Evolutionary conservation across 2,113 vertebrate genomes (phyloP).

Genomic region (Cephalopholis sonnerati): DNA sequence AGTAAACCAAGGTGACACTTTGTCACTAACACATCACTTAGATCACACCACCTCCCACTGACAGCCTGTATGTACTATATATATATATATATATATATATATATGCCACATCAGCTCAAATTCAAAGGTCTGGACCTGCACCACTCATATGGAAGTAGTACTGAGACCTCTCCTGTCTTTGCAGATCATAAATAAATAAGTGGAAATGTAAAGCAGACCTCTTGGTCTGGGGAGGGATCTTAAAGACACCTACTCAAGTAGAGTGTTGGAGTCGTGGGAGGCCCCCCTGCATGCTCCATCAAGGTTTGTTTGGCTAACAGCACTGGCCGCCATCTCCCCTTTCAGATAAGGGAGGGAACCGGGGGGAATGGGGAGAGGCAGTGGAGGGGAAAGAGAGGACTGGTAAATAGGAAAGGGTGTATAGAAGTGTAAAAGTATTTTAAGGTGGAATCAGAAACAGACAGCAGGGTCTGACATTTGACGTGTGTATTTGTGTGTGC

Average conservation of each 20-base stretch:
- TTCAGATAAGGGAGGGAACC: conserved; percentile 13
- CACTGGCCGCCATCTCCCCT: conserved; percentile 1
- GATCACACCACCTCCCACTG: background rate
- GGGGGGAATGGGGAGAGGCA: background rate
- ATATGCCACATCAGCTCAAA: background rate
- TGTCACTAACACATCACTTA: background rate
- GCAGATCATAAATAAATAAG: conserved; percentile 55
- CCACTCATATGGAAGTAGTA: background rate
- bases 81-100: background rate
- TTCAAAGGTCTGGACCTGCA: background rate
- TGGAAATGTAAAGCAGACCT: conserved; percentile 58
- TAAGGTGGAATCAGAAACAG: conserved; percentile 19
- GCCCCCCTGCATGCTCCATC: conserved; percentile 12
- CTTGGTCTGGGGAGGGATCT: conserved; percentile 26
- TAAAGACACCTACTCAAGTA: conserved; percentile 50
- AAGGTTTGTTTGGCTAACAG: conserved; percentile 49
- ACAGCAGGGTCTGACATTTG: background rate
- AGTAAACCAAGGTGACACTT: background rate
- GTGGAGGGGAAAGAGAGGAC: background rate
- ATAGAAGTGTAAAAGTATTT: conserved; percentile 5
- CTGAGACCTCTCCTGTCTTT: conserved; percentile 10
- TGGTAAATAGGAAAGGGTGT: conserved; percentile 6
- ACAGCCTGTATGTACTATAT: background rate
- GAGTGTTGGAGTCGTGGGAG: conserved; percentile 34
- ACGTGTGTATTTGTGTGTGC: conserved; percentile 3